phyloP scores from a whole-genome alignment of 53 echinoderm and acorn worm species.

The Temnopleurus reevesii region DNA sequence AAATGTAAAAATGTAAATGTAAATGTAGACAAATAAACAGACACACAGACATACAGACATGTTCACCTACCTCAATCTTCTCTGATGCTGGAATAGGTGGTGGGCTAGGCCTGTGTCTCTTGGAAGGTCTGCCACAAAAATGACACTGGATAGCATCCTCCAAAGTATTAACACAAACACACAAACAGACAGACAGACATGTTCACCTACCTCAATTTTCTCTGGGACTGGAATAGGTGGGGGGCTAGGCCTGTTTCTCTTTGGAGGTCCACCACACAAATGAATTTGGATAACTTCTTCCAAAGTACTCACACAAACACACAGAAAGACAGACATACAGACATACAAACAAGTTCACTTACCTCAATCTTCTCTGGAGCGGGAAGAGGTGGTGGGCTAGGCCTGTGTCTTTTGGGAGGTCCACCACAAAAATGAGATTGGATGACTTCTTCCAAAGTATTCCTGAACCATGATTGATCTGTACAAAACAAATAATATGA shows the following conservation, averaged over 20 bases:
- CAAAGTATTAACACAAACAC: too few species aligned
- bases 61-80: background rate
- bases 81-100: conserved; percentile 49
- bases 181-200: too few species aligned
- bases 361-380: background rate
- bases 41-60: too few species aligned
- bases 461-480: conserved; percentile 81
- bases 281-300: conserved; percentile 78
- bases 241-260: conserved; percentile 55
- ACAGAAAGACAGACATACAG: too few species aligned
- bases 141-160: conserved; percentile 78
- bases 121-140: conserved; percentile 74
- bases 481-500: too few species aligned
- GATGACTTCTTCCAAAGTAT: conserved; percentile 72
- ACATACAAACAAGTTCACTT: background rate
- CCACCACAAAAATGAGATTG: conserved; percentile 87
- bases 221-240: conserved; percentile 52
- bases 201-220: background rate
- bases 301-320: conserved; percentile 60
- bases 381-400: conserved; percentile 57
- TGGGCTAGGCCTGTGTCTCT: conserved; percentile 56
- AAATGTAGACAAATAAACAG: too few species aligned
- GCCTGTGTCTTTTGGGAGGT: conserved; percentile 45
- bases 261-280: conserved; percentile 75
- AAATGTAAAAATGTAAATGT: too few species aligned